Conservation (phyloP, 2,888 invertebrate species). For the Zygaena filipendulae region DNA sequence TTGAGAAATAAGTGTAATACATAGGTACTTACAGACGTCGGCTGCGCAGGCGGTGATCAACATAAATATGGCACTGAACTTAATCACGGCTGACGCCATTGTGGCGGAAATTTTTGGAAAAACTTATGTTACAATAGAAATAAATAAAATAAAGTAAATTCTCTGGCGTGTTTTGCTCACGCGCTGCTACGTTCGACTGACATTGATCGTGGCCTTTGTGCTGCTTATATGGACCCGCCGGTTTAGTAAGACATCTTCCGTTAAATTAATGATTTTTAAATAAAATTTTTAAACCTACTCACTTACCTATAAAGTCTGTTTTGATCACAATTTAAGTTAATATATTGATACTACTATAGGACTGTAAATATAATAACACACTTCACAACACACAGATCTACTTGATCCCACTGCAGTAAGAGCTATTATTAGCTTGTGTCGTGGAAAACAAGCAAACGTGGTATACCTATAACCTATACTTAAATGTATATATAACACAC, state of each 20-base stretch:
- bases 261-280: slow-evolving; percentile 19
- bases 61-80: slow-evolving; percentile 56
- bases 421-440: too few relatives aligned
- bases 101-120: slow-evolving; percentile 25
- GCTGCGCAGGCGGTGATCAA: slow-evolving; percentile 40
- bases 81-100: slow-evolving; percentile 56
- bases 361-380: too few relatives aligned
- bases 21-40: slow-evolving; percentile 56
- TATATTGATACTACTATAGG: too few relatives aligned
- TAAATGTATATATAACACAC: too few relatives aligned
- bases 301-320: too few relatives aligned
- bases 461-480: too few relatives aligned
- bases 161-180: slow-evolving; percentile 31
- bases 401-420: too few relatives aligned
- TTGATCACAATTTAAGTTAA: too few relatives aligned
- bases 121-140: slow-evolving; percentile 22
- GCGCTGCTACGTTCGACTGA: slow-evolving; percentile 41
- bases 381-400: too few relatives aligned
- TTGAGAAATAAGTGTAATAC: too few relatives aligned
- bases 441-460: too few relatives aligned
- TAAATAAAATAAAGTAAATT: slow-evolving; percentile 25
- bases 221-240: slow-evolving; percentile 42
- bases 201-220: slow-evolving; percentile 46
- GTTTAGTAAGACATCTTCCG: slow-evolving; percentile 24
- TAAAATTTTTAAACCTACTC: too few relatives aligned